A percentile compares a stretch with the other conserved stretches of the same genome.
Conservation (phyloP, 2,113 vertebrate genomes). For the Sinocyclocheilus anshuiensis region DNA sequence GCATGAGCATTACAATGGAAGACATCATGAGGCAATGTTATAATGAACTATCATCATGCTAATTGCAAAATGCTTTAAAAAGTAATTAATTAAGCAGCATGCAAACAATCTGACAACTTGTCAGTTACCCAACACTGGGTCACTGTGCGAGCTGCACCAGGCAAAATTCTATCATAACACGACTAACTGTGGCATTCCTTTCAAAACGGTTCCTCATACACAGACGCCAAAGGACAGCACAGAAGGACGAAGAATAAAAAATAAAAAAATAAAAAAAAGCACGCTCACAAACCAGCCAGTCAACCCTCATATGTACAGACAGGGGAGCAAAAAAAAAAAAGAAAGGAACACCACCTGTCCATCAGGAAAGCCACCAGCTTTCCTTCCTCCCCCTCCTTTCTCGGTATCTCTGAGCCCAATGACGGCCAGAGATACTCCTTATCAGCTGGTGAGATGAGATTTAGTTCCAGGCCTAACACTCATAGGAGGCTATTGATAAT, state of each 20-base stretch:
- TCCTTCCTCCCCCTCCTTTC: not conserved
- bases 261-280: constrained; percentile 29
- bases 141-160: not conserved
- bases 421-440: constrained; percentile 49
- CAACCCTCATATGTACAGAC: constrained; percentile 31
- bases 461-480: constrained; percentile 47
- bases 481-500: constrained; percentile 41
- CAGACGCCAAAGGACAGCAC: constrained; percentile 51
- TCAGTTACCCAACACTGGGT: constrained; percentile 11
- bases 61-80: constrained; percentile 35
- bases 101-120: constrained; percentile 14
- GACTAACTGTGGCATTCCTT: constrained; percentile 16
- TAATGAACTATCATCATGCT: constrained; percentile 13
- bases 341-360: constrained; percentile 39
- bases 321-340: not conserved
- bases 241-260: constrained; percentile 44
- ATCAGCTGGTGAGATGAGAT: constrained; percentile 53
- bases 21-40: not conserved
- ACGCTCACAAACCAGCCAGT: constrained; percentile 27
- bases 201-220: constrained; percentile 20
- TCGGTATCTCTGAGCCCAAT: constrained; percentile 31
- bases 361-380: constrained; percentile 42
- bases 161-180: constrained; percentile 18
- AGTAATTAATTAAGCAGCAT: constrained; percentile 1
- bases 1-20: constrained; percentile 18